These are phyloP conservation scores for Drosophila yakuba DNA, from an alignment of 1,140 invertebrate species.

Conservation along the genomic window DNA sequence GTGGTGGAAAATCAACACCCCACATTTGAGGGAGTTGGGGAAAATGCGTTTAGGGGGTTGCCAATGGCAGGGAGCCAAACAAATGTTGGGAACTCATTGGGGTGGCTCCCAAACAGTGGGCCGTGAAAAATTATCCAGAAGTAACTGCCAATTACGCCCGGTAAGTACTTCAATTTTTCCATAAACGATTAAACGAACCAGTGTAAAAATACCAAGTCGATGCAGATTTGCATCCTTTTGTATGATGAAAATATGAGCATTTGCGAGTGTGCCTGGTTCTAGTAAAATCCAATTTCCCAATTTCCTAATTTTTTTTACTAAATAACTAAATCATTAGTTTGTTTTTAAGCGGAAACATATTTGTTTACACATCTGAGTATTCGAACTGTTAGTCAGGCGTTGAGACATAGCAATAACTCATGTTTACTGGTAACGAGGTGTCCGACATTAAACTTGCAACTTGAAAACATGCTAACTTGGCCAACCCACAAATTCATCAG, in stretches of 20 bases:
- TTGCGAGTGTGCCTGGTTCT: background rate
- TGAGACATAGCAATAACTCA: background rate
- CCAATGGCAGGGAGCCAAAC: slow-evolving; percentile 34
- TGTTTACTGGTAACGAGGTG: background rate
- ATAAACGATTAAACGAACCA: slow-evolving; percentile 9
- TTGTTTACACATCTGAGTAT: background rate
- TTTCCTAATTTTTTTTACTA: background rate
- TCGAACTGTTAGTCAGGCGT: too few species aligned
- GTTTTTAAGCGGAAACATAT: background rate
- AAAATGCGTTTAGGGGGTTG: slow-evolving; percentile 67
- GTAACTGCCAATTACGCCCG: slow-evolving; percentile 33
- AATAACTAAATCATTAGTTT: background rate
- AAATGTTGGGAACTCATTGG: slow-evolving; percentile 34
- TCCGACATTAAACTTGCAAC: slow-evolving; percentile 19
- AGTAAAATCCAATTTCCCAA: background rate
- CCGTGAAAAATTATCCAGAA: slow-evolving; percentile 18
- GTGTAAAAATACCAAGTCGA: background rate
- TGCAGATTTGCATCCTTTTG: background rate
- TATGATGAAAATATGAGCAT: background rate
- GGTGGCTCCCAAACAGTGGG: slow-evolving; percentile 56
- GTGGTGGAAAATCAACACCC: slow-evolving; percentile 9
- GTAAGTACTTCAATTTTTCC: slow-evolving; percentile 28
- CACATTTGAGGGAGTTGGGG: slow-evolving; percentile 10
- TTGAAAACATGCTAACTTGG: slow-evolving; percentile 16
- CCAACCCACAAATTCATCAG: slow-evolving; percentile 30